Evolutionary conservation across 1,140 invertebrate genomes (phyloP), one percentile per base, ranked within the genome.

Genomic region (Propsilocerus akamusi): DNA sequence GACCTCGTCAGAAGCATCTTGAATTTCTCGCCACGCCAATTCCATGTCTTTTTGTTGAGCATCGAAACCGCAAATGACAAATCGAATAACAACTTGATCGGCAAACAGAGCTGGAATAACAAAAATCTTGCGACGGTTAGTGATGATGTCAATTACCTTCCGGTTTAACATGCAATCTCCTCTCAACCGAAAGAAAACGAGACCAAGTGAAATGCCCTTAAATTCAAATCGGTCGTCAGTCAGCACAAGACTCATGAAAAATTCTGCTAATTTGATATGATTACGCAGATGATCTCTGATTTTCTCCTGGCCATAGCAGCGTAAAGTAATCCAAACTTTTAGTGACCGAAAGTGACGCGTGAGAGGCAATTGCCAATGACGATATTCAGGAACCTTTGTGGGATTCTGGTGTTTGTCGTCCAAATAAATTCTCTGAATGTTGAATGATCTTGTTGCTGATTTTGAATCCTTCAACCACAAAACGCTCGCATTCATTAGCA

Each of bases 351-450:
- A 97, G 55, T 91, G 70, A 48, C 92, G 72, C 4, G 91, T 89
- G 28, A 97, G 64, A 8, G 91, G 79, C 58, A 97, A 92, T 69
- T 95, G 90, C 87, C 91, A 95, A 60, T 97, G 85, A 74, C 95
- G 64, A 57, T 89, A 95, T 60, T 96, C 90, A 0, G 89, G 88
- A 5, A 83, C 77, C 46, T 75, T 68, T 55, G 80, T 75, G 47
- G 76, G 57, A 56, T 77, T 72, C 60, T 80, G 61, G 58, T 86
- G 78, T 55, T 78, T 74, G 56, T 82, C 76, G 52, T 75, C 71
- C 50, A 95, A 64, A 59, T 97, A 98, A 25, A 96, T 78, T 52
- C 93, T 78, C 57, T 97, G 89, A 0, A 98, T 86, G 60, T 83
- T 88, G 63, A 97, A 97, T 2, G 90, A 80, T 62, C 86, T 75